Conservation (phyloP, 2,113 vertebrate genomes). For the Pitta sordida region DNA sequence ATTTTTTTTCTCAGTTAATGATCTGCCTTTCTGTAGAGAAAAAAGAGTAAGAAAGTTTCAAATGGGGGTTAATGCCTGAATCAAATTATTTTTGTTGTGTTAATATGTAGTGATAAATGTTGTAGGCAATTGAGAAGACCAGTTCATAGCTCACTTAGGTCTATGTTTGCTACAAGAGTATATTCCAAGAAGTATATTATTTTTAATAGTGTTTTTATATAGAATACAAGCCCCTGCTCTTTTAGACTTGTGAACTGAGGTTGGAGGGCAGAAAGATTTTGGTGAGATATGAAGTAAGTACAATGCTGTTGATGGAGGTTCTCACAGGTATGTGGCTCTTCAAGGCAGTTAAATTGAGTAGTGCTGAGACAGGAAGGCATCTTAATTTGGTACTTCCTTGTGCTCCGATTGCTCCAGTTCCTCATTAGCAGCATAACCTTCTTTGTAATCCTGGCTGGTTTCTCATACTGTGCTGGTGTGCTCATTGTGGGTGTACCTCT, state of each 20-base stretch:
- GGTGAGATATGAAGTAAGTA: not conserved
- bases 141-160: not conserved
- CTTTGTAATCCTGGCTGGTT: not conserved
- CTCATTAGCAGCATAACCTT: not conserved
- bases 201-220: not conserved
- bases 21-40: not conserved
- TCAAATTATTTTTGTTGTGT: not conserved
- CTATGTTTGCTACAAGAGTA: not conserved
- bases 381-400: not conserved
- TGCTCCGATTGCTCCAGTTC: not conserved
- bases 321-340: not conserved
- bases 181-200: not conserved
- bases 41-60: not conserved
- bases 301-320: not conserved
- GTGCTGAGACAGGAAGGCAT: not conserved
- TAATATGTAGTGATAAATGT: not conserved
- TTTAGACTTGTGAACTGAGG: not conserved
- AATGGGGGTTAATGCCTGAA: not conserved
- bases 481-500: not conserved
- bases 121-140: not conserved
- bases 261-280: not conserved
- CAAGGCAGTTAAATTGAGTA: not conserved
- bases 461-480: not conserved
- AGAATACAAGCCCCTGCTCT: not conserved
- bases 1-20: not conserved